Conservation (phyloP, 1,140 invertebrate genomes). For the Drosophila novamexicana region DNA sequence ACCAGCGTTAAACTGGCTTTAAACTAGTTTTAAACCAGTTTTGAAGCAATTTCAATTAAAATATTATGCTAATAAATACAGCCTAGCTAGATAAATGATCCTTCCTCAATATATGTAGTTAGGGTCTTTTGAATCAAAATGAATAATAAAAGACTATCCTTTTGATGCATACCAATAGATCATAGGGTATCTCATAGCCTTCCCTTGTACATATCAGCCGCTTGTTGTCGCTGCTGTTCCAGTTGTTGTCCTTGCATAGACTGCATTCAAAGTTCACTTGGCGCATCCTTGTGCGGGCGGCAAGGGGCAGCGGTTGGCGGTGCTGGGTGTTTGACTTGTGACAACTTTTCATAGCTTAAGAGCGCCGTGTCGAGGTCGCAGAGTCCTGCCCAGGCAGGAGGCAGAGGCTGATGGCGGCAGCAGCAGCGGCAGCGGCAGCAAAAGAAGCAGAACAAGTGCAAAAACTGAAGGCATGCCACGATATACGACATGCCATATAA, state of each 20-base stretch:
- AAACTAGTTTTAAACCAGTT: no score
- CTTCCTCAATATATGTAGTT: no score
- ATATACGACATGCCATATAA: conserved; percentile 51
- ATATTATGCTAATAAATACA: no score
- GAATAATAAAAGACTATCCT: no score
- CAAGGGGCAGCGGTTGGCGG: neutral
- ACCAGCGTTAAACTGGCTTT: no score
- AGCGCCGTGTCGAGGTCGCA: conserved; percentile 67
- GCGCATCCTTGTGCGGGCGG: conserved; percentile 23
- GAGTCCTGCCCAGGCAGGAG: conserved; percentile 17
- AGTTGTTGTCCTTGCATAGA: conserved; percentile 31
- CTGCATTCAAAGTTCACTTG: conserved; percentile 60
- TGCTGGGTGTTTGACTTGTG: conserved; percentile 44
- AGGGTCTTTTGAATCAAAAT: no score
- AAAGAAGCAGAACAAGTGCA: conserved; percentile 67
- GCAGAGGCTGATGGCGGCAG: neutral
- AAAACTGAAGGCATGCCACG: conserved; percentile 71
- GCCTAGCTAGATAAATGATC: no score
- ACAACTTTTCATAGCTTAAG: conserved; percentile 65
- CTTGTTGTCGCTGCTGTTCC: conserved; percentile 23
- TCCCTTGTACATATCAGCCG: neutral
- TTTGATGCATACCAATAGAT: no score
- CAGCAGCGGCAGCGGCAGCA: conserved; percentile 4
- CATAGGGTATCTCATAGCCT: conserved; percentile 23
- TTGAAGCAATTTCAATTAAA: no score